Base-by-base conservation (phyloP, 2,113 vertebrate species). In the Oryzias woworae region DNA sequence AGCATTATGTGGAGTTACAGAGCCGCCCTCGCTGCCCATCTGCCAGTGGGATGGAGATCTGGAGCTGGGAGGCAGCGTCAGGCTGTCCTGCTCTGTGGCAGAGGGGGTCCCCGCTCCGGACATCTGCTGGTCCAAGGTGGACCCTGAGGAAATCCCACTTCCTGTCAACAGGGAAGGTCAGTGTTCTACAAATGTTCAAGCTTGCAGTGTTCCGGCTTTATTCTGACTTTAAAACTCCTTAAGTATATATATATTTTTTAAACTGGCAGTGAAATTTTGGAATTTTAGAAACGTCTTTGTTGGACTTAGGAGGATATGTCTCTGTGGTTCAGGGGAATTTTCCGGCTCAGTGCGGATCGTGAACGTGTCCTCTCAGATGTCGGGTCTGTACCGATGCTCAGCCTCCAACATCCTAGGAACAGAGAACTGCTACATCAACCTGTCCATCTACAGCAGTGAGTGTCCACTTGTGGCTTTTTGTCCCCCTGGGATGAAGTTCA, bases 321-420 rank as follows among this genome's bases (percentile, higher is more conserved):
- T 22, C 54, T 23, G 49, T 22, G 46, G 23, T 58, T 41, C 69
- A 93, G 91, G 77, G 1, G 79, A 83, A 15, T 47, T 79, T 22
- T 87, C 75, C 0, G 86, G 88, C 50, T 86, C 81, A 0, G 87
- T 90, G 49, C 84, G 86, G 10, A 90, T 93, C 3, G 62, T 52
- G 52, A 94, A 94, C 13, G 58, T 92, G 48, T 92, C 93, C 0
- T 76, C 85, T 18, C 83, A 88, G 67, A 89, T 85, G 6, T 92
- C 93, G 0, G 92, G 92, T 5, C 67, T 93, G 43, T 94, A 94
- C 45, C 91, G 92, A 61, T 94, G 93, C 88, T 89, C 91, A 0
- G 92, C 86, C 61, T 46, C 83, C 1, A 94, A 93, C 63, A 18
- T 69, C 42, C 81, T 94, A 67, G 93, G 90, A 20, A 88, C 90